Evolutionary conservation across 37 sponge, comb jelly and placozoan genomes (phyloP).

Genomic region (Ianthella basta): DNA sequence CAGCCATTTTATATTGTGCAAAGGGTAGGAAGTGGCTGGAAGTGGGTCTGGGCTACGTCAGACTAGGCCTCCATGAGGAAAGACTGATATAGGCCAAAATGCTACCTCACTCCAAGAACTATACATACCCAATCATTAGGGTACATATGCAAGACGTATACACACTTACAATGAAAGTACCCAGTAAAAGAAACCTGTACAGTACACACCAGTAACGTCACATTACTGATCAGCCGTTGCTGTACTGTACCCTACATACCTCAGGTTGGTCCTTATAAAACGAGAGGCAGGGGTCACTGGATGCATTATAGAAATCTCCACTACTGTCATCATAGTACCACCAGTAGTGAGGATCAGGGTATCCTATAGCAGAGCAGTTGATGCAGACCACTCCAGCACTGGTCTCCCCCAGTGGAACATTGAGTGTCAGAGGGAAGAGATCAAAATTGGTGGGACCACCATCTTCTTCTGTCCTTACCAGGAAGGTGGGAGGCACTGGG

Average conservation of each 20-base stretch:
- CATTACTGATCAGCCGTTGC: no score
- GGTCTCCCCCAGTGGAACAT: neutral
- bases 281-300: neutral
- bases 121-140: no score
- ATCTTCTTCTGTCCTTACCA: neutral
- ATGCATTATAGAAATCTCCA: neutral
- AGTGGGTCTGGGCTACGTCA: no score
- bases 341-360: neutral
- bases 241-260: neutral
- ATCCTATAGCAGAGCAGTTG: constrained; percentile 11
- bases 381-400: neutral
- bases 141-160: no score
- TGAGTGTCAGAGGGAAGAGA: neutral
- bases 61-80: no score
- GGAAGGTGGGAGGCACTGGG: neutral
- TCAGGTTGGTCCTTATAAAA: neutral
- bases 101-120: no score
- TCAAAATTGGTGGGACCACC: neutral
- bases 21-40: no score
- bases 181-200: no score
- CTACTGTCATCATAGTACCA: neutral
- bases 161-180: no score
- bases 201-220: no score
- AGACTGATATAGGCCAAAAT: no score
- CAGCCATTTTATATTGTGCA: no score